Base-by-base conservation (phyloP, 2,797 vertebrate genomes). In the Trachops cirrhosus region DNA sequence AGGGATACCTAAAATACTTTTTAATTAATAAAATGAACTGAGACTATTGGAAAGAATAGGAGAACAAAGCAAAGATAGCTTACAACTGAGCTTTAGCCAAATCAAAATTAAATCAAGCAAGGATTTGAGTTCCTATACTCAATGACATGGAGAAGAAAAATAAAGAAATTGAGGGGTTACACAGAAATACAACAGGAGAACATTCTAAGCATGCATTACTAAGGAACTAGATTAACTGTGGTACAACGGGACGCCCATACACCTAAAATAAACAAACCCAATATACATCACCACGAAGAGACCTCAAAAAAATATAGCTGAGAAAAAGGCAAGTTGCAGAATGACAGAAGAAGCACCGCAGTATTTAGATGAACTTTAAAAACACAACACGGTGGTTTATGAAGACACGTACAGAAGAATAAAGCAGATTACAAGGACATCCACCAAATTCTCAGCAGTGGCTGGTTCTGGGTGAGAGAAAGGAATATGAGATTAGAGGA, bases 101-200 rank as follows among this genome's bases (percentile, higher is more conserved):
- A 84, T 41, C 37, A 80, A 79, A 94, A 92, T 48, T 54, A 92
- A 91, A 78, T 74, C 41, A 68, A 96, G 39, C 7, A 84, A 57
- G 9, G 86, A 91, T 34, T 44, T 92, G 32, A 86, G 68, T 82
- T 70, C 11, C 39, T 54, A 46, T 29, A 86, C 4, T 62, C 54
- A 41, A 73, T 12, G 44, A 52, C 39, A 59, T 9, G 44, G 68
- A 62, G 89, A 82, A 16, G 5, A 8, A 57, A 89, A 9, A 1
- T 37, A 44, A 10, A 48, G n/a, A 29, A 68, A 86, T 29, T 46
- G 16, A 94, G 32, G 34, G 74, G 16, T 64, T n/a, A 90, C 18
- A 73, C 0, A 75, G 29, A 89, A 52, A 90, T 26, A 74, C 24
- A 64, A 52, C 0, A 2, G 44, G 24, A 75, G 2, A 91, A 26